Evolutionary conservation across 2,797 vertebrate genomes (phyloP), one percentile per base, ranked within the genome.

Genomic region (Apogon talboti): DNA sequence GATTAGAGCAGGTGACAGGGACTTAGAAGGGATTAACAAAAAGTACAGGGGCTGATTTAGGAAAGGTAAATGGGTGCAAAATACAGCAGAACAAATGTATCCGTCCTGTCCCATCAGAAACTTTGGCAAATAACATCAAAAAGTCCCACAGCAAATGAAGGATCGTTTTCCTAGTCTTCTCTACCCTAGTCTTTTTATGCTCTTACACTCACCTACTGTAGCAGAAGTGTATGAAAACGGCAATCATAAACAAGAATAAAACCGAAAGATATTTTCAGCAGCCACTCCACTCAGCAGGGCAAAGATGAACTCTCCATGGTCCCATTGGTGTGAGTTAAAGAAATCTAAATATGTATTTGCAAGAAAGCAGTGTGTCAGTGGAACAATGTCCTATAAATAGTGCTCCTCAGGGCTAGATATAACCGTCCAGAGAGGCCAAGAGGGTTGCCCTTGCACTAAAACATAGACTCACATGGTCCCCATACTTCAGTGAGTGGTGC

Each of bases 361-460:
- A 74, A 90, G 72, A 93, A 87, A 90, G 76, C 61, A 84, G 74
- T 89, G 79, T 90, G 89, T 92, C 87, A 91, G 83, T 90, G 82
- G 91, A 93, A 93, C 91, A 93, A 91, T 89, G 88, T 49, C 59
- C 91, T 93, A 93, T 87, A 89, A 90, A 93, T 93, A 94, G 82
- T 30, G 50, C 79, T 85, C 60, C 68, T 78, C 52, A 43, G 75
- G 71, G 86, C 76, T 81, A 70, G 85, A 92, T 91, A 91, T 92
- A 92, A 87, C 86, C 14, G 74, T 79, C 69, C 71, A 70, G 56
- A 76, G 88, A 90, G 88, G 87, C 87, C 77, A 90, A 71, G 63
- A 66, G 82, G 85, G 85, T 84, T 88, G 81, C 85, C 87, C 85
- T 85, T 83, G 71, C 52, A 66, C 76, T 69, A 83, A 88, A 84